phyloP scores from a whole-genome alignment of 2,797 vertebrate genomes.

The Leptatherina wallacei region DNA sequence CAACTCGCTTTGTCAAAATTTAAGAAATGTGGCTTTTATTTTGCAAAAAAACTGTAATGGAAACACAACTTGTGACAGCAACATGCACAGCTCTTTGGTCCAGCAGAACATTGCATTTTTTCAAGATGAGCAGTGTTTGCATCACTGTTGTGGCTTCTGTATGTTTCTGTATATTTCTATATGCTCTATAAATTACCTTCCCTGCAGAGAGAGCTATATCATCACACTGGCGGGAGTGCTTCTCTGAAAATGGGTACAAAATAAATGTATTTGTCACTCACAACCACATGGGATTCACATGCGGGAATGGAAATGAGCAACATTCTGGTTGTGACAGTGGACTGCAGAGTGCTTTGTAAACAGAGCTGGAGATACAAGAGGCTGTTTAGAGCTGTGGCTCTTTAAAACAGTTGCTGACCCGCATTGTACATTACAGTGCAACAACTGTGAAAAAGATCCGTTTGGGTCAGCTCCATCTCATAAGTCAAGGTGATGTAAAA shows the following conservation, averaged over 20 bases:
- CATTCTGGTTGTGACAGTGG: slow-evolving; percentile 1
- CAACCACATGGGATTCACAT: slow-evolving; percentile 67
- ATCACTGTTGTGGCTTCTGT: background rate
- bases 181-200: slow-evolving; percentile 47
- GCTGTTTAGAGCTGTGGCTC: slow-evolving; percentile 33
- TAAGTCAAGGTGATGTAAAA: slow-evolving; percentile 80
- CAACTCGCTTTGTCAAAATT: too few relatives aligned
- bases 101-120: background rate
- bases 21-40: too few relatives aligned
- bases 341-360: slow-evolving; percentile 31
- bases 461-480: slow-evolving; percentile 73
- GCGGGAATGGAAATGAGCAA: slow-evolving; percentile 33
- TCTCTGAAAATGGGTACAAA: slow-evolving; percentile 72
- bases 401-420: slow-evolving; percentile 71
- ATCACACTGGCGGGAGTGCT: slow-evolving; percentile 69
- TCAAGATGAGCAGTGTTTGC: background rate
- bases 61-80: too few relatives aligned
- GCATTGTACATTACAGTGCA: slow-evolving; percentile 51
- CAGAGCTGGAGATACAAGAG: slow-evolving; percentile 13
- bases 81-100: background rate
- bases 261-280: slow-evolving; percentile 72
- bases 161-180: slow-evolving; percentile 20
- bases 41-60: too few relatives aligned
- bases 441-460: slow-evolving; percentile 56
- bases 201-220: slow-evolving; percentile 66